Evolutionary conservation across 2,888 invertebrate species (phyloP).

Genomic region (Rhamphomyia laevipes): DNA sequence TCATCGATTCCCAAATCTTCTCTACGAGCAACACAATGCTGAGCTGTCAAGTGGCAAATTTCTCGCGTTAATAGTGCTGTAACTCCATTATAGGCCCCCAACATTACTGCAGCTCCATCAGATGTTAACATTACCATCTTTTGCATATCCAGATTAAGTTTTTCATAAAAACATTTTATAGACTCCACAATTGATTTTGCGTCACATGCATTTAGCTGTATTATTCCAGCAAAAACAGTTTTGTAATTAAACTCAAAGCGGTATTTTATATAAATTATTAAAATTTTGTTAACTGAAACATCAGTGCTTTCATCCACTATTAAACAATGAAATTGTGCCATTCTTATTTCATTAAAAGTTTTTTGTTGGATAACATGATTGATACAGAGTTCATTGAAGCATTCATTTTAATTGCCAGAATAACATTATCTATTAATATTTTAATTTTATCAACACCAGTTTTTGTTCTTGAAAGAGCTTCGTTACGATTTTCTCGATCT

Average conservation of each 20-base stretch:
- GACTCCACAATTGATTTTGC: not conserved
- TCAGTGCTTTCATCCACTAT: conserved; percentile 2
- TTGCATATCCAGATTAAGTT: not conserved
- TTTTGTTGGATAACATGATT: conserved; percentile 1
- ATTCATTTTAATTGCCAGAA: conserved; percentile 4
- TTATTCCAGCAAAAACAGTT: not conserved
- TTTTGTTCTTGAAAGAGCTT: not conserved
- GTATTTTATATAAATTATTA: conserved; percentile 3
- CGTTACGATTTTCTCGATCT: not conserved
- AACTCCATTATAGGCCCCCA: conserved; percentile 1
- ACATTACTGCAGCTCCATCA: conserved; percentile 3
- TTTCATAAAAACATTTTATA: conserved; percentile 1
- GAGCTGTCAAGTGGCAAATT: not conserved
- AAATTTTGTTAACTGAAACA: not conserved
- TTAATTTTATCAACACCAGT: not conserved
- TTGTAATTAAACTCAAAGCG: not conserved
- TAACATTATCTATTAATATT: conserved; percentile 3
- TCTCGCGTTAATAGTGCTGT: not conserved
- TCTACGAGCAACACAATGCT: conserved; percentile 2
- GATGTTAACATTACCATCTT: conserved; percentile 4
- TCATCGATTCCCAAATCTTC: not conserved
- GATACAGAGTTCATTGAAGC: conserved; percentile 1
- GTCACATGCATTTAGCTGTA: not conserved
- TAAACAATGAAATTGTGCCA: conserved; percentile 1
- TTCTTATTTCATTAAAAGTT: not conserved